Evolutionary conservation across 2,888 invertebrate species (phyloP).

Genomic region (Zelleria hepariella): DNA sequence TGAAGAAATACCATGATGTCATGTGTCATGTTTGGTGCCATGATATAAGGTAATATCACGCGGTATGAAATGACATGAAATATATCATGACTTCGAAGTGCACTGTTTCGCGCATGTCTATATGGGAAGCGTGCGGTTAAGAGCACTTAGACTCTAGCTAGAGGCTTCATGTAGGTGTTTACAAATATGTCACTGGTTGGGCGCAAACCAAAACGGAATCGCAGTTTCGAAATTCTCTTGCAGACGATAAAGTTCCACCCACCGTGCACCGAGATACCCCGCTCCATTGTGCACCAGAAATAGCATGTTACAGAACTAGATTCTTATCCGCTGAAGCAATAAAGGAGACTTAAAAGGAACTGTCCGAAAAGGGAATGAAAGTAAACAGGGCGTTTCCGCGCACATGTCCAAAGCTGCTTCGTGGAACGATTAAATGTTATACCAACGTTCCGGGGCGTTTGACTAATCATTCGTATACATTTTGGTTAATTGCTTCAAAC

Average conservation of each 20-base stretch:
- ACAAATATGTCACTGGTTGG: slow-evolving; percentile 23
- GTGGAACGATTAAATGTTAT: not conserved
- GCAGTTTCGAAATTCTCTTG: slow-evolving; percentile 28
- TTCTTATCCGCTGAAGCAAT: slow-evolving; percentile 42
- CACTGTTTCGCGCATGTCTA: too few species aligned
- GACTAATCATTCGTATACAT: too few species aligned
- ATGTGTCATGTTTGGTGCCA: too few species aligned
- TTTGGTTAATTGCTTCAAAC: too few species aligned
- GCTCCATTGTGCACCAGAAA: slow-evolving; percentile 43
- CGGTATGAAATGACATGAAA: too few species aligned
- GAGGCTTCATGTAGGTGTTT: not conserved
- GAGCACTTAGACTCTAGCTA: not conserved
- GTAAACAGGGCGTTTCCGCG: slow-evolving; percentile 56
- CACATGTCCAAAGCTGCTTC: slow-evolving; percentile 28
- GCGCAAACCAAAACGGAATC: slow-evolving; percentile 22
- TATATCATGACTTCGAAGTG: too few species aligned
- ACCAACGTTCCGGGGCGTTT: too few species aligned
- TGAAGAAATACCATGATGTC: too few species aligned
- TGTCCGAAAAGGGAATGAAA: slow-evolving; percentile 50
- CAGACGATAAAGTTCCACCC: slow-evolving; percentile 22
- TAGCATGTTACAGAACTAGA: slow-evolving; percentile 46
- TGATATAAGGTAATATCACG: too few species aligned
- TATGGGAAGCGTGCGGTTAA: too few species aligned
- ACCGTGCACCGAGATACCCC: slow-evolving; percentile 32
- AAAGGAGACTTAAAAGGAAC: slow-evolving; percentile 50